phyloP scores from a whole-genome alignment of 2,113 vertebrate genomes.

The Calyptomena viridis region DNA sequence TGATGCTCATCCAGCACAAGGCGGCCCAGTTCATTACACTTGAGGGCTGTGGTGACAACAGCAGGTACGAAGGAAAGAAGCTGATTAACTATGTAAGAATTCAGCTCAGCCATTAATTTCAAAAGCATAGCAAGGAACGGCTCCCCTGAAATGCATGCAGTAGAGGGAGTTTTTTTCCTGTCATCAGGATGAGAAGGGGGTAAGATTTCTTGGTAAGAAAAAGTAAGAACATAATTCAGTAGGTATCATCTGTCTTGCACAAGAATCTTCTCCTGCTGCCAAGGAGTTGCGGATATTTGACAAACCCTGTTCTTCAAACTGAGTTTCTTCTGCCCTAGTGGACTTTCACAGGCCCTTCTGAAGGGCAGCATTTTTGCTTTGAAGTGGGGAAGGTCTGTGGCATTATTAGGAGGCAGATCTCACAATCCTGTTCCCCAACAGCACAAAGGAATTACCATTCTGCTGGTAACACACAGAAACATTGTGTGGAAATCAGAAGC shows the following conservation, averaged over 20 bases:
- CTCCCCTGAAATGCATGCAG: slow-evolving; percentile 32
- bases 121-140: slow-evolving; percentile 36
- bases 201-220: slow-evolving; percentile 62
- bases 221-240: slow-evolving; percentile 60
- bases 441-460: background rate
- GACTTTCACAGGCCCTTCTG: slow-evolving; percentile 2
- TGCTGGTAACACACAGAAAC: background rate
- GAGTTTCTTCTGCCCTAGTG: slow-evolving; percentile 24
- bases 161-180: slow-evolving; percentile 32
- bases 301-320: slow-evolving; percentile 40
- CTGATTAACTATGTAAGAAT: slow-evolving; percentile 10
- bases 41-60: slow-evolving; percentile 30
- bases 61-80: slow-evolving; percentile 28
- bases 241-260: slow-evolving; percentile 69
- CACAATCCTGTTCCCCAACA: background rate
- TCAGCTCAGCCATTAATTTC: slow-evolving; percentile 46
- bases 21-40: background rate
- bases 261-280: slow-evolving; percentile 59
- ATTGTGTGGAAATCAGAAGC: background rate
- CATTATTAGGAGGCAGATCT: background rate
- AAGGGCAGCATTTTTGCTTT: background rate
- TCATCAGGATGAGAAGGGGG: slow-evolving; percentile 46
- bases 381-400: background rate
- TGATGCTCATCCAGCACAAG: background rate
- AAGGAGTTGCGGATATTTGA: slow-evolving; percentile 53